phyloP scores from a whole-genome alignment of 2,113 vertebrate genomes.

The Cardinalis cardinalis region DNA sequence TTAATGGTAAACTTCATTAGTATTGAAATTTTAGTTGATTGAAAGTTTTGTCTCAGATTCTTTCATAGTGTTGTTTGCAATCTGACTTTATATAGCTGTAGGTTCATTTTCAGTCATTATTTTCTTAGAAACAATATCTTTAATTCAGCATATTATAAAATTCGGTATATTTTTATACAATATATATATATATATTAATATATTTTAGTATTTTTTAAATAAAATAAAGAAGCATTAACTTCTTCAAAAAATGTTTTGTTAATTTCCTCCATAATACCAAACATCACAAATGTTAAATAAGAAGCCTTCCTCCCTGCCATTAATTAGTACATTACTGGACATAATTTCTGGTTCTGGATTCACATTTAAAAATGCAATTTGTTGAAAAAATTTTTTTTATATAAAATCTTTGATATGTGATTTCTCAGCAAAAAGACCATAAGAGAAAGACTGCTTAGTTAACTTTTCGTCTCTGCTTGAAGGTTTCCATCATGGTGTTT shows the following conservation, averaged over 20 bases:
- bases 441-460: neutral
- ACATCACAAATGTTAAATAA: neutral
- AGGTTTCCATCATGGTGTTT: neutral
- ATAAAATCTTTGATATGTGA: neutral
- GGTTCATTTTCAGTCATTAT: neutral
- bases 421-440: neutral
- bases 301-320: neutral
- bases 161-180: neutral
- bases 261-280: neutral
- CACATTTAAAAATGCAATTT: neutral
- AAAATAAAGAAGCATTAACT: neutral
- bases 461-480: neutral
- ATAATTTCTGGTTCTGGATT: neutral
- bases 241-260: neutral
- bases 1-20: neutral
- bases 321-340: neutral
- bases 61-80: neutral
- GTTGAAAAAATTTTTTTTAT: neutral
- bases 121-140: neutral
- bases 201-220: neutral
- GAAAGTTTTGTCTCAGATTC: neutral
- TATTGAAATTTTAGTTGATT: neutral
- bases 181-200: too few relatives aligned
- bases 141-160: neutral
- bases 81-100: neutral